A percentile compares a stretch with the other conserved stretches of the same genome.
Conservation (phyloP, 2,888 invertebrate species). For the Ommatoiulus sabulosus region DNA sequence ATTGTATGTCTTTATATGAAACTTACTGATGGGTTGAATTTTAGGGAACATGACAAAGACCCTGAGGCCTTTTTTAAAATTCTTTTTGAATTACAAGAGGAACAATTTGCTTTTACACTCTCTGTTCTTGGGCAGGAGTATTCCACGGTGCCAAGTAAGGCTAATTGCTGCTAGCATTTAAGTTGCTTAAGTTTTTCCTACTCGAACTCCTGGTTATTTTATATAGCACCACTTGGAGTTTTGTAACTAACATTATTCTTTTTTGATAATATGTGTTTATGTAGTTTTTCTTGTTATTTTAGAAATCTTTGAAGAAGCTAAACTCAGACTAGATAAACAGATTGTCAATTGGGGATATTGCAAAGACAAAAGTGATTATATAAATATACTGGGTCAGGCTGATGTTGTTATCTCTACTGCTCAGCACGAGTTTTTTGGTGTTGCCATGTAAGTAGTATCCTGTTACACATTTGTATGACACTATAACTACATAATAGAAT, state of each 20-base stretch:
- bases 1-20: not conserved
- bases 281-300: slow-evolving; percentile 55
- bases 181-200: not conserved
- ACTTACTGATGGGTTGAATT: not conserved
- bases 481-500: not conserved
- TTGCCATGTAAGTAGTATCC: slow-evolving; percentile 74
- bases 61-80: slow-evolving; percentile 76
- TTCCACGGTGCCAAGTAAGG: slow-evolving; percentile 71
- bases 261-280: not conserved
- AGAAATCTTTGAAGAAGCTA: slow-evolving; percentile 73
- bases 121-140: slow-evolving; percentile 76
- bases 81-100: slow-evolving; percentile 70
- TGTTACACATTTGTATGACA: not conserved
- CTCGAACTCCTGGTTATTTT: not conserved
- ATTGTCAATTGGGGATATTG: slow-evolving; percentile 75
- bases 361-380: slow-evolving; percentile 72
- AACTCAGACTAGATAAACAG: slow-evolving; percentile 66
- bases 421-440: slow-evolving; percentile 81
- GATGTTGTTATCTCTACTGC: slow-evolving; percentile 81
- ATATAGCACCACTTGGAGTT: not conserved
- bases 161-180: not conserved
- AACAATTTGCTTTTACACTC: slow-evolving; percentile 72
- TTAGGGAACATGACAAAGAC: slow-evolving; percentile 81
- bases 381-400: slow-evolving; percentile 71
- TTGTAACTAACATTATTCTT: not conserved